Conservation (phyloP, 2,888 invertebrate species). For the Neoaliturus tenellus region DNA sequence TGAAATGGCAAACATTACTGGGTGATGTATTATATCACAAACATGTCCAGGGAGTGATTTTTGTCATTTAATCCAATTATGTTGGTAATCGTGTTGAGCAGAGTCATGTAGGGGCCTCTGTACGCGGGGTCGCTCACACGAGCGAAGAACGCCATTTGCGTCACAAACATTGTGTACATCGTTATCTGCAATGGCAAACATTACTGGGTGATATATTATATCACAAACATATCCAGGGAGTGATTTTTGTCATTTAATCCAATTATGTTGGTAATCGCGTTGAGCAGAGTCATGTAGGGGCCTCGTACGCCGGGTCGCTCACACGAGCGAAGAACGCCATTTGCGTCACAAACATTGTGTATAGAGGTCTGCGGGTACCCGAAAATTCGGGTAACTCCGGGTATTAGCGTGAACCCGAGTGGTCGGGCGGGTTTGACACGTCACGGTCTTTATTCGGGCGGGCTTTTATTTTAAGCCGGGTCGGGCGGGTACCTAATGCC, state of each 20-base stretch:
- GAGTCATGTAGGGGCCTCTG: constrained; percentile 99
- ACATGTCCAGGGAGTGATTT: too few relatives aligned
- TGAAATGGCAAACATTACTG: constrained; percentile 74
- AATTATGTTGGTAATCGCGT: constrained; percentile 96
- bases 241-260: too few relatives aligned
- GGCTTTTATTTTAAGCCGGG: too few relatives aligned
- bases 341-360: constrained; percentile 97
- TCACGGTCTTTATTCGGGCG: too few relatives aligned
- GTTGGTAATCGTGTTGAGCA: constrained; percentile 96
- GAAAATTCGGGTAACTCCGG: constrained; percentile 70
- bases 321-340: constrained; percentile 99
- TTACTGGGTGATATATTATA: too few relatives aligned
- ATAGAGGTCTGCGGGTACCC: constrained; percentile 95
- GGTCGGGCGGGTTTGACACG: too few relatives aligned
- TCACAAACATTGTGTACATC: constrained; percentile 97
- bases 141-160: constrained; percentile 98
- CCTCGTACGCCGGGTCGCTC: constrained; percentile 98
- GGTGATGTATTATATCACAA: too few relatives aligned
- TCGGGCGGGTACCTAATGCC: too few relatives aligned
- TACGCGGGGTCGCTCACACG: constrained; percentile 97
- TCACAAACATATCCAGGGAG: too few relatives aligned
- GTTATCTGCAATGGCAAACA: constrained; percentile 81
- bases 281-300: constrained; percentile 99
- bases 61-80: too few relatives aligned
- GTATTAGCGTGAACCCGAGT: too few relatives aligned